Conservation (phyloP, 2,888 invertebrate genomes). For the Drosophila algonquin region DNA sequence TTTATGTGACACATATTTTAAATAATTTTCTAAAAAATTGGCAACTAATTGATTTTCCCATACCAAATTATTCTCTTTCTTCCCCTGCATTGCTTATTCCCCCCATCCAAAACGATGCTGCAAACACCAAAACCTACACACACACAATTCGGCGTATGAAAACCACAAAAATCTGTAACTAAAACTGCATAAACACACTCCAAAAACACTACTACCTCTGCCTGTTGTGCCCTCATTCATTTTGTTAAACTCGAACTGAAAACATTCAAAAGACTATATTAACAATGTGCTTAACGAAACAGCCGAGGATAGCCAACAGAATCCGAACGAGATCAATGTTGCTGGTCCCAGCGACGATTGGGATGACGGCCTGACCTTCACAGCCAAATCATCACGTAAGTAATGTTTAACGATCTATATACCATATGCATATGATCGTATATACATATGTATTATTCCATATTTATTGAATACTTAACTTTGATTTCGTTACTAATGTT, state of each 20-base stretch:
- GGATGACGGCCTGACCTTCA: conserved; percentile 95
- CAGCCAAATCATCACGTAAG: conserved; percentile 95
- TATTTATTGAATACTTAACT: not conserved
- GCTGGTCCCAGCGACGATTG: conserved; percentile 88
- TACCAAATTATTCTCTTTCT: conserved; percentile 39
- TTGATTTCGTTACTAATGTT: conserved; percentile 28
- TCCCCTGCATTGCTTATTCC: conserved; percentile 26
- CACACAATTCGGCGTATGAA: conserved; percentile 12
- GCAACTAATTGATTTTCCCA: conserved; percentile 40
- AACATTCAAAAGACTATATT: conserved; percentile 88
- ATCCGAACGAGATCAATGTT: conserved; percentile 84
- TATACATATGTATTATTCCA: conserved; percentile 3
- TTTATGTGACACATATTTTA: not conserved
- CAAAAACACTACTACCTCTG: not conserved
- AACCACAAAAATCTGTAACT: conserved; percentile 13
- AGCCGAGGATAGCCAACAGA: conserved; percentile 83
- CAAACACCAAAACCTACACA: not conserved
- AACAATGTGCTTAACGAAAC: conserved; percentile 91
- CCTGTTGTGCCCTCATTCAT: conserved; percentile 10
- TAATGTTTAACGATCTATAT: conserved; percentile 68
- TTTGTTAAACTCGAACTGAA: not conserved
- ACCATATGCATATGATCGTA: not conserved
- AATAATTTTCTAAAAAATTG: conserved; percentile 11
- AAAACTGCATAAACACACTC: not conserved
- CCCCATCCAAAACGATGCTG: conserved; percentile 18